A percentile compares a stretch with the other conserved stretches of the same genome.
Evolutionary conservation across 2,113 vertebrate species (phyloP).

Genomic region (Ovibos moschatus): DNA sequence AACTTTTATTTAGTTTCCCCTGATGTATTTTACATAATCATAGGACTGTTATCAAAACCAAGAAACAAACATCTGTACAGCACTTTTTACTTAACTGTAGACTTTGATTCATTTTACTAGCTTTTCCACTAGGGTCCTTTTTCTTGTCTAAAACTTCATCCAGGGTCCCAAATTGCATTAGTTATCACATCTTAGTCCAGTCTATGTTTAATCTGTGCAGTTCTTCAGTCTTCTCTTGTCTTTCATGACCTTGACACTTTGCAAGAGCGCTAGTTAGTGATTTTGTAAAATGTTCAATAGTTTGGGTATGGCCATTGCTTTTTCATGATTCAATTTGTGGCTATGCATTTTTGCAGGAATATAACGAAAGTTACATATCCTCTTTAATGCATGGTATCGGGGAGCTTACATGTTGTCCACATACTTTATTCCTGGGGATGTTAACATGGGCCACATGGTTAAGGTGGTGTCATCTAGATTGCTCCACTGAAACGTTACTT

Average conservation of each 20-base stretch:
- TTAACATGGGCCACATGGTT: not conserved
- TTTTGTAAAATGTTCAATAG: not conserved
- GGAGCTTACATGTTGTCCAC: not conserved
- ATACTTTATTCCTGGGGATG: not conserved
- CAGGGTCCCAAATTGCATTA: not conserved
- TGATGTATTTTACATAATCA: not conserved
- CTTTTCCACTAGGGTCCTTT: not conserved
- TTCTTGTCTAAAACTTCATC: not conserved
- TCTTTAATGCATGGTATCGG: not conserved
- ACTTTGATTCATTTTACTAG: not conserved
- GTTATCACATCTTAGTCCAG: not conserved
- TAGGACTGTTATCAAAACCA: not conserved
- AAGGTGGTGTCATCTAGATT: not conserved
- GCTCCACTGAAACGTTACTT: not conserved
- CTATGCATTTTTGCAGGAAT: not conserved
- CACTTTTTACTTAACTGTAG: not conserved
- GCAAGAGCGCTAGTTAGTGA: not conserved
- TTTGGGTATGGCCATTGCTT: not conserved
- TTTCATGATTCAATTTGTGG: not conserved
- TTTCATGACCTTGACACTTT: not conserved
- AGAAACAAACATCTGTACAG: not conserved
- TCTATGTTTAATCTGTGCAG: not conserved
- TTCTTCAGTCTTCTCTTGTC: not conserved
- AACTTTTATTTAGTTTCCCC: not conserved
- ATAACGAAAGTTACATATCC: not conserved